Conservation (phyloP, 2,113 vertebrate genomes). For the Sphyrna mokarran region DNA sequence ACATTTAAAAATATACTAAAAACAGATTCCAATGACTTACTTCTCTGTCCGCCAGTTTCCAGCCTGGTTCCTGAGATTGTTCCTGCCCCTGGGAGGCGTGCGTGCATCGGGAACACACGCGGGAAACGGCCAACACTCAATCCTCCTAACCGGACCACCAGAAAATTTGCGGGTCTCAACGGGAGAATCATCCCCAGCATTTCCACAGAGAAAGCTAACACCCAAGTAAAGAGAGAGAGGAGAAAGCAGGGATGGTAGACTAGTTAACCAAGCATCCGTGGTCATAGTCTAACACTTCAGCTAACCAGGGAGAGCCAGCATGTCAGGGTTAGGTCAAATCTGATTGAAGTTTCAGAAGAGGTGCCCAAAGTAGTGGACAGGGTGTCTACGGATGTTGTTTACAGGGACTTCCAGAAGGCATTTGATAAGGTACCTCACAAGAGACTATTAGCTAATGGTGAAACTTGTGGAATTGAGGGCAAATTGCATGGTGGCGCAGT, state of each 20-base stretch:
- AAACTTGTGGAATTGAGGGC: not conserved
- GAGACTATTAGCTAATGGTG: not conserved
- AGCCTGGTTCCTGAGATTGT: too few species aligned
- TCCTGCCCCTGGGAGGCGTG: too few species aligned
- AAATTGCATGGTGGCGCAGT: not conserved
- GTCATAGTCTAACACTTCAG: not conserved
- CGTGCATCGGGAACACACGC: too few species aligned
- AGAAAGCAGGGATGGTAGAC: not conserved
- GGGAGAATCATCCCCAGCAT: not conserved
- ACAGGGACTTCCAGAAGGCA: too few species aligned
- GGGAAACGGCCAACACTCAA: too few species aligned
- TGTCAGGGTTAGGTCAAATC: not conserved
- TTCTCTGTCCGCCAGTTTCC: too few species aligned
- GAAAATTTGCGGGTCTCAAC: too few species aligned
- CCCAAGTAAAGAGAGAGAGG: too few species aligned
- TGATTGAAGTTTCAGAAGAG: not conserved
- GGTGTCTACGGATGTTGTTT: not conserved
- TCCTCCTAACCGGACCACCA: too few species aligned
- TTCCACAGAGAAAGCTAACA: not conserved
- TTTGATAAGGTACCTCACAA: not conserved
- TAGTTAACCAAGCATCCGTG: not conserved
- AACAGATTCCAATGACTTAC: too few species aligned
- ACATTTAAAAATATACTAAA: too few species aligned
- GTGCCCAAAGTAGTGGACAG: not conserved
- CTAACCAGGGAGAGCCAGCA: not conserved